phyloP scores from a whole-genome alignment of 2,113 vertebrate genomes.

The Ptilonorhynchus violaceus region DNA sequence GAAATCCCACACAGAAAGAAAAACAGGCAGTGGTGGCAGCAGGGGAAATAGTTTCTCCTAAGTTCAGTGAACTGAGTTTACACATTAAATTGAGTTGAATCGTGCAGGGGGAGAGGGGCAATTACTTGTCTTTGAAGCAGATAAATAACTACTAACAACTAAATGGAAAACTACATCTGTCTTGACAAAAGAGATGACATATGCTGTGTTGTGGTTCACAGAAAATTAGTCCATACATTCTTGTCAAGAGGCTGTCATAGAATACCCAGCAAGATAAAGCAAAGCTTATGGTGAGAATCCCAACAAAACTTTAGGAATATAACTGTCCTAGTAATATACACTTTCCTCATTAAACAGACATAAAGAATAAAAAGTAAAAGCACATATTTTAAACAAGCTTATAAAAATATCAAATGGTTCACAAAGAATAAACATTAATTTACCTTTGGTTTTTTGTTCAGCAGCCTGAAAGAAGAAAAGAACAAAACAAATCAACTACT shows the following conservation, averaged over 20 bases:
- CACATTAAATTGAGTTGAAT: background rate
- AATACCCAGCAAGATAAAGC: background rate
- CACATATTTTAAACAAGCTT: background rate
- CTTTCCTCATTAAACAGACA: background rate
- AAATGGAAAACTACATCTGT: background rate
- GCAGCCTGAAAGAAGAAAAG: slow-evolving; percentile 80
- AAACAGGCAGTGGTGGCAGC: background rate
- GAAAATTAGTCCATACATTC: background rate
- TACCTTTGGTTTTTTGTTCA: slow-evolving; percentile 99
- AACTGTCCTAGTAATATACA: background rate
- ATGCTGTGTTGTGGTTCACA: background rate
- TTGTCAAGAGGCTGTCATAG: background rate
- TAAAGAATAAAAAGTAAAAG: background rate
- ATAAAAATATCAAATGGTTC: background rate
- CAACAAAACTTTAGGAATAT: background rate
- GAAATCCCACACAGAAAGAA: background rate
- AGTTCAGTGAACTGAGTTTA: background rate
- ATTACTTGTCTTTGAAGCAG: background rate
- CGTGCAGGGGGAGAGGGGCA: background rate
- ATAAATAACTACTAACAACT: background rate
- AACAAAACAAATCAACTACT: slow-evolving; percentile 41
- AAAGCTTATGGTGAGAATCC: background rate
- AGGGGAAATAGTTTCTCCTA: background rate
- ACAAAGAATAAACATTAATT: slow-evolving; percentile 52
- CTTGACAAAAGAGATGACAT: background rate